These are phyloP conservation scores for Fragum fragum DNA, from an alignment of 2,888 invertebrate genomes.

Conservation along the genomic window DNA sequence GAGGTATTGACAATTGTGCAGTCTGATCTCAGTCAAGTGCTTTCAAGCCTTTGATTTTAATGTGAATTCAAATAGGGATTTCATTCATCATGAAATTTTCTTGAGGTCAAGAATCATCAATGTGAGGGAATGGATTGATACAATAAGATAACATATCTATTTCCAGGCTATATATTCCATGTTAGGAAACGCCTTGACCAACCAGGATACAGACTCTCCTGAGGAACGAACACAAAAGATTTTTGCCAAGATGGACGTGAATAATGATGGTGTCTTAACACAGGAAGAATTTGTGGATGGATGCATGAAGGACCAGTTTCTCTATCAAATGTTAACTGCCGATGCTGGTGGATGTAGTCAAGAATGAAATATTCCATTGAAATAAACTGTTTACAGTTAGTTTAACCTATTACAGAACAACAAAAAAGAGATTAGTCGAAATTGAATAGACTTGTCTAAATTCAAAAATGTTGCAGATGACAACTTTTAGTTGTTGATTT, in stretches of 20 bases:
- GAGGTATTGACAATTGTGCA: too few species aligned
- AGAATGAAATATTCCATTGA: conserved; percentile 32
- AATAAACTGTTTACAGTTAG: background rate
- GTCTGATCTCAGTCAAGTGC: too few species aligned
- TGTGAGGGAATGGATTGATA: too few species aligned
- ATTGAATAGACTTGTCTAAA: too few species aligned
- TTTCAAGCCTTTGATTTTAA: too few species aligned
- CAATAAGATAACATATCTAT: too few species aligned
- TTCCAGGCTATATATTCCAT: conserved; percentile 99
- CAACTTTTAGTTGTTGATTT: too few species aligned
- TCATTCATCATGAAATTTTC: too few species aligned
- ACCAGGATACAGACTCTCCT: conserved; percentile 88
- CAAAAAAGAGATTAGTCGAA: too few species aligned
- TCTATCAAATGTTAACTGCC: conserved; percentile 86
- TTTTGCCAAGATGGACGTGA: conserved; percentile 99
- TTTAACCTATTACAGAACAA: background rate
- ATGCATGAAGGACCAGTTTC: conserved; percentile 93
- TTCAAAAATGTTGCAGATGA: too few species aligned
- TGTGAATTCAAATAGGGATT: too few species aligned
- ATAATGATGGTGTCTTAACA: conserved; percentile 99
- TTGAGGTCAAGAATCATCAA: too few species aligned
- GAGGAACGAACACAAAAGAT: conserved; percentile 99
- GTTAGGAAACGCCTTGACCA: conserved; percentile 92
- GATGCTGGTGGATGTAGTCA: conserved; percentile 77
- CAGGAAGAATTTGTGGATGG: conserved; percentile 99